Evolutionary conservation across 2,888 invertebrate genomes (phyloP).

Genomic region (Chorisops tibialis): DNA sequence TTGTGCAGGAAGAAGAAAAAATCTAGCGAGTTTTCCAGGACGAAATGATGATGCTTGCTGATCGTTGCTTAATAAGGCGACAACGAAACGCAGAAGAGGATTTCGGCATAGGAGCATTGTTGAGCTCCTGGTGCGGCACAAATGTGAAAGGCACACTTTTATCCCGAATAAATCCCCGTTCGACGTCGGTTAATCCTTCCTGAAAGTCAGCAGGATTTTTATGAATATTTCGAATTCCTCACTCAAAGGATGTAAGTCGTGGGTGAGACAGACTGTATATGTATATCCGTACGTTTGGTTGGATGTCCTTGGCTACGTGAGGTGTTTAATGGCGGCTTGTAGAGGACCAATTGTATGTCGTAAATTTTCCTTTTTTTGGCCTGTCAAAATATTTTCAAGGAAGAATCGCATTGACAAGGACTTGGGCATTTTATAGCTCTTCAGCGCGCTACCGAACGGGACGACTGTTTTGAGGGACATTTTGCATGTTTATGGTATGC

Average conservation of each 20-base stretch:
- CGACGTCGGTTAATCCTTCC: background rate
- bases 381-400: slow-evolving; percentile 19
- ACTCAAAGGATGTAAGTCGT: background rate
- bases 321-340: slow-evolving; percentile 4
- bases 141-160: background rate
- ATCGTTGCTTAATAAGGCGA: slow-evolving; percentile 2
- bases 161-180: background rate
- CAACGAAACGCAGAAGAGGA: background rate
- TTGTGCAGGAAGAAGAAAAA: slow-evolving; percentile 3
- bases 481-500: slow-evolving; percentile 11
- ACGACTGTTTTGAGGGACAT: slow-evolving; percentile 14
- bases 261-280: background rate
- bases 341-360: slow-evolving; percentile 2
- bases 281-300: background rate
- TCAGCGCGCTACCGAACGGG: slow-evolving; percentile 11
- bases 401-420: slow-evolving; percentile 15
- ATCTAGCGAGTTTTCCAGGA: background rate
- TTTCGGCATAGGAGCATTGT: background rate
- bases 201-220: background rate
- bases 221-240: background rate
- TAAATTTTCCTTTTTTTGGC: slow-evolving; percentile 13
- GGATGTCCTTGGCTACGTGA: background rate
- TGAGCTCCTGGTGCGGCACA: background rate
- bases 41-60: slow-evolving; percentile 9
- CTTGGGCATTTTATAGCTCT: slow-evolving; percentile 16